Percentiles rank a stretch among this genome's conserved stretches.
These are phyloP conservation scores for Drosophila orosa DNA, from an alignment of 1,140 invertebrate genomes.

Conservation along the genomic window DNA sequence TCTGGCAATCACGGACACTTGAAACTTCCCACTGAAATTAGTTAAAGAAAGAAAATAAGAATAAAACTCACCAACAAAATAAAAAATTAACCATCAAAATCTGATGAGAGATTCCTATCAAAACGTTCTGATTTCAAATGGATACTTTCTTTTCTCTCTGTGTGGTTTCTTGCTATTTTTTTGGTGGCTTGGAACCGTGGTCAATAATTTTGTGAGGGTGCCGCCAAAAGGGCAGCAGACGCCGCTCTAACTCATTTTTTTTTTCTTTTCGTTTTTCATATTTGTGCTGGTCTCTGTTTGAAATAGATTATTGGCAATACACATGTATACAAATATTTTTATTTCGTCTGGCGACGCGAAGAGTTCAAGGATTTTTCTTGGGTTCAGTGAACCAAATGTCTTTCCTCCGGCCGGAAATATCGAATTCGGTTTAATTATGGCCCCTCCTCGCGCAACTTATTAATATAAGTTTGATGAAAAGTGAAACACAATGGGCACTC, in stretches of 20 bases:
- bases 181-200: slow-evolving; percentile 51
- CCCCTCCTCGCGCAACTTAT: slow-evolving; percentile 61
- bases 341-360: slow-evolving; percentile 63
- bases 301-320: slow-evolving; percentile 82
- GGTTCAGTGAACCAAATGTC: slow-evolving; percentile 71
- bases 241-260: slow-evolving; percentile 48
- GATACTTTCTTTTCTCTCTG: slow-evolving; percentile 19
- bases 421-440: slow-evolving; percentile 78
- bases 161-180: slow-evolving; percentile 34
- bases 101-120: neutral
- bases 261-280: slow-evolving; percentile 19
- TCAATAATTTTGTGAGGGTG: slow-evolving; percentile 84
- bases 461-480: slow-evolving; percentile 82
- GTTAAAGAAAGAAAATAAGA: neutral
- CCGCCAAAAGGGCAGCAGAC: slow-evolving; percentile 80
- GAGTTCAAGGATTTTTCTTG: slow-evolving; percentile 75
- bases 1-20: neutral
- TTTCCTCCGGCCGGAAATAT: slow-evolving; percentile 71
- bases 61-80: neutral
- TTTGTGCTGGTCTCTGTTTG: slow-evolving; percentile 63
- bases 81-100: neutral
- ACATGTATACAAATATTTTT: slow-evolving; percentile 71
- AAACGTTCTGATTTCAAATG: slow-evolving; percentile 7
- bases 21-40: neutral
- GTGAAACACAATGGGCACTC: slow-evolving; percentile 70